Percentiles rank a stretch among this genome's conserved stretches.
Evolutionary conservation across 2,797 vertebrate species (phyloP).

Genomic region (Linurgus olivaceus): DNA sequence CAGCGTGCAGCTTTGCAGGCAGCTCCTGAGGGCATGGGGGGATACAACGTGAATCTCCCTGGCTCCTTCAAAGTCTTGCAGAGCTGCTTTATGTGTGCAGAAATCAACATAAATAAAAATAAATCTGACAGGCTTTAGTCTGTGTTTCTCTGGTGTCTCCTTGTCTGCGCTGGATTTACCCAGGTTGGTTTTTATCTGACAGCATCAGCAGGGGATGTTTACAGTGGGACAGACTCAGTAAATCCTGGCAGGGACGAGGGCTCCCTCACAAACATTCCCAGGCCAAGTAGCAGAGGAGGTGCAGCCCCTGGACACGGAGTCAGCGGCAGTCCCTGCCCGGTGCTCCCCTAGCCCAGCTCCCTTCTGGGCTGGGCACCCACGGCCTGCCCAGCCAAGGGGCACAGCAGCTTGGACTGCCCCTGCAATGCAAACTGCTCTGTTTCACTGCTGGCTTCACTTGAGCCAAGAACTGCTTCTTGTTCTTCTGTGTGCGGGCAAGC

Average conservation of each 20-base stretch:
- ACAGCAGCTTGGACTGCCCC: neutral
- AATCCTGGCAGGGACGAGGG: neutral
- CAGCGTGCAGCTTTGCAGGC: constrained; percentile 7
- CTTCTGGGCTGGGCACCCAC: accelerated
- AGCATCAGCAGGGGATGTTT: neutral
- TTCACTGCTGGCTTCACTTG: neutral
- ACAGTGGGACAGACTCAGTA: neutral
- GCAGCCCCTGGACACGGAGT: accelerated
- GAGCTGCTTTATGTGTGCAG: constrained; percentile 35
- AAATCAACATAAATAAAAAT: constrained; percentile 42
- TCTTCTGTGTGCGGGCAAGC: neutral
- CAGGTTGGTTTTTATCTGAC: neutral
- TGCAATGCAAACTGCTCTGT: neutral
- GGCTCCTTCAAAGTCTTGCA: constrained; percentile 31
- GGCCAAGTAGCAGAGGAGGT: accelerated
- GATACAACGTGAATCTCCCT: constrained; percentile 18
- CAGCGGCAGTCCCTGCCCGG: neutral
- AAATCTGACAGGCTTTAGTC: constrained; percentile 48
- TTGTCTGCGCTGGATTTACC: constrained; percentile 20
- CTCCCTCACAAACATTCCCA: neutral
- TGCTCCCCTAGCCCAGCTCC: accelerated
- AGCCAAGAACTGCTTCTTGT: neutral
- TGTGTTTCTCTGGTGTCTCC: neutral
- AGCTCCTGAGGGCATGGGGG: constrained; percentile 13
- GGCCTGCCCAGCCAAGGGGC: accelerated